Evolutionary conservation across 2,888 invertebrate species (phyloP).

Genomic region (Cantharis flavilabris): DNA sequence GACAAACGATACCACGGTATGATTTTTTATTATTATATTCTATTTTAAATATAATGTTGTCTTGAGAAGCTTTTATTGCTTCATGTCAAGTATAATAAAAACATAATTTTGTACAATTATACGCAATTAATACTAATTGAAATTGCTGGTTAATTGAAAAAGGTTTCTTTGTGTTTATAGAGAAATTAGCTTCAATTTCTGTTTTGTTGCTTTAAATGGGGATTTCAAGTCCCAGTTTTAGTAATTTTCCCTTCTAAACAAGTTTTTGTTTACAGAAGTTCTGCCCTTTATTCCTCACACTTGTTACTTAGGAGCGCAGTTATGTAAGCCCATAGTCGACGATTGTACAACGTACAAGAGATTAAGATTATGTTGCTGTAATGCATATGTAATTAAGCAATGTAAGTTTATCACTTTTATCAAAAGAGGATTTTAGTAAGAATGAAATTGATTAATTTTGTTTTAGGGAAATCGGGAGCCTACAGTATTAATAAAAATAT

Average conservation of each 20-base stretch:
- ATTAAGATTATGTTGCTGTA: slow-evolving; percentile 69
- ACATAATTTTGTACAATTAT: neutral
- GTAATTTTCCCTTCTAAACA: slow-evolving; percentile 5
- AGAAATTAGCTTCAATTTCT: neutral
- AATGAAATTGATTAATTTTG: slow-evolving; percentile 4
- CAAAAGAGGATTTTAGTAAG: neutral
- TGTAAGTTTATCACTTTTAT: slow-evolving; percentile 57
- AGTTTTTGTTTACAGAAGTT: slow-evolving; percentile 59
- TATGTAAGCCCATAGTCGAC: slow-evolving; percentile 63
- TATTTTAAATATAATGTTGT: neutral
- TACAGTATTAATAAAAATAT: neutral
- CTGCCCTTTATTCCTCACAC: slow-evolving; percentile 72
- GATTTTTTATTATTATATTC: neutral
- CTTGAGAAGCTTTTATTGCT: neutral
- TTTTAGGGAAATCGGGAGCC: slow-evolving; percentile 31
- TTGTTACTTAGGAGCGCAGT: slow-evolving; percentile 66
- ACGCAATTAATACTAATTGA: neutral
- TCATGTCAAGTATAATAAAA: neutral
- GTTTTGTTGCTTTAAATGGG: neutral
- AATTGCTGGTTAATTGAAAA: neutral
- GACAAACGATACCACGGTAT: slow-evolving; percentile 63
- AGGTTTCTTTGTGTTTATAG: neutral
- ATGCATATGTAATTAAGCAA: slow-evolving; percentile 61
- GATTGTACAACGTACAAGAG: slow-evolving; percentile 68
- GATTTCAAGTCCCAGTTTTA: neutral